Conservation (phyloP, 2,888 invertebrate species). For the Ormyrus rosae region DNA sequence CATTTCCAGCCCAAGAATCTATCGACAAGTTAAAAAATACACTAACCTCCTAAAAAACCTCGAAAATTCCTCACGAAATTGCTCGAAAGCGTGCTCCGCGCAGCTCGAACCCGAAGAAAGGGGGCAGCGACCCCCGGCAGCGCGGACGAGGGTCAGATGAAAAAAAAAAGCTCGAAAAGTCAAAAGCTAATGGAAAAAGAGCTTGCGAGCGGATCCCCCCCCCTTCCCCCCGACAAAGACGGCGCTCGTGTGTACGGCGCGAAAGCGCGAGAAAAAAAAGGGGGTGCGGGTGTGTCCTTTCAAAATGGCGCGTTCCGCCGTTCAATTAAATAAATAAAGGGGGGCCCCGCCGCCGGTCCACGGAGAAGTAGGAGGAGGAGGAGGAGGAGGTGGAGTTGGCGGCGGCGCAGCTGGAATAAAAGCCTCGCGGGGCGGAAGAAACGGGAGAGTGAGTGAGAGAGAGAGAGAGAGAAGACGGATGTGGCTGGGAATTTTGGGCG, state of each 20-base stretch:
- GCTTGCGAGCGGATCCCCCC: neutral
- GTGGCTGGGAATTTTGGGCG: too few relatives aligned
- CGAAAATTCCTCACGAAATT: too few relatives aligned
- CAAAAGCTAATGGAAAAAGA: constrained; percentile 46
- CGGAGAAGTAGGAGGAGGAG: constrained; percentile 46
- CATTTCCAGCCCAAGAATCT: too few relatives aligned
- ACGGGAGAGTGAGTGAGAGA: constrained; percentile 38
- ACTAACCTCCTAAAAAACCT: too few relatives aligned
- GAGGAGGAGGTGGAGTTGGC: constrained; percentile 36
- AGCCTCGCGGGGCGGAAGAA: constrained; percentile 52
- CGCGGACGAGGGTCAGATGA: neutral
- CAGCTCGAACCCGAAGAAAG: too few relatives aligned
- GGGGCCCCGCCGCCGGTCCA: constrained; percentile 57
- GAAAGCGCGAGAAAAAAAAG: constrained; percentile 20
- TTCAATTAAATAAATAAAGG: constrained; percentile 65
- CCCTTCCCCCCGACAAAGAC: constrained; percentile 3
- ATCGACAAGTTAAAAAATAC: too few relatives aligned
- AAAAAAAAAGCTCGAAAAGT: constrained; percentile 49
- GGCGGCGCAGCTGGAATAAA: constrained; percentile 49
- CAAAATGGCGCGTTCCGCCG: constrained; percentile 59
- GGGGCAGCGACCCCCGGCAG: too few relatives aligned
- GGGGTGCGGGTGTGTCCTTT: constrained; percentile 53
- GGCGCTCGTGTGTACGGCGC: neutral
- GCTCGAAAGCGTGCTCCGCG: too few relatives aligned
- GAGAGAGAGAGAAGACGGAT: neutral